Conservation (phyloP, 2,888 invertebrate species). For the Eupithecia exiguata region DNA sequence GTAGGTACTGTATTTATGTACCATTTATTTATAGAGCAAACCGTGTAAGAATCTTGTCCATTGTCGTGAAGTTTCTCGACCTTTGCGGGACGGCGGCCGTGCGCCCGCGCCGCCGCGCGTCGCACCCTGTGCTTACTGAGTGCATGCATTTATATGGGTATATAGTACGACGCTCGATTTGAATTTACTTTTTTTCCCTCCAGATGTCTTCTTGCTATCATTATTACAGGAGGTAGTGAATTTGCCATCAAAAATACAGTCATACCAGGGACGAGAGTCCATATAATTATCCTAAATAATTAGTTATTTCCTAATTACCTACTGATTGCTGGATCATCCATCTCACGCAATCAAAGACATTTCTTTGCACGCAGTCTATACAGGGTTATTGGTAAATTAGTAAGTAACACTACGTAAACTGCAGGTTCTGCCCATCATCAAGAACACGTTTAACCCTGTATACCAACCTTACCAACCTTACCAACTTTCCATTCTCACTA, state of each 20-base stretch:
- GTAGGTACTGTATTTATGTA: not conserved
- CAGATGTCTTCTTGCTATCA: not conserved
- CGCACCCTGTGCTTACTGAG: slow-evolving; percentile 32
- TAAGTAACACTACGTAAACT: too few relatives aligned
- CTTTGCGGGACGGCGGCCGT: slow-evolving; percentile 57
- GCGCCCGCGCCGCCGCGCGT: slow-evolving; percentile 46
- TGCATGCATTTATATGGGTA: not conserved
- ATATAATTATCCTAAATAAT: too few relatives aligned
- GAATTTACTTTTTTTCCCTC: not conserved
- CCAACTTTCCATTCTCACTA: too few relatives aligned
- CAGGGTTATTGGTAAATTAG: too few relatives aligned
- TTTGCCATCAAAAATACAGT: not conserved
- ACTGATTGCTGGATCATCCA: not conserved
- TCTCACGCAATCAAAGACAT: not conserved
- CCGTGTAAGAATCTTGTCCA: slow-evolving; percentile 63
- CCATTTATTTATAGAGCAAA: slow-evolving; percentile 47
- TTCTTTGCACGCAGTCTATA: too few relatives aligned
- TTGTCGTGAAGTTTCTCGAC: slow-evolving; percentile 71
- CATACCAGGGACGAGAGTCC: too few relatives aligned
- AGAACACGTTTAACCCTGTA: too few relatives aligned
- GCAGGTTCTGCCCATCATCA: too few relatives aligned
- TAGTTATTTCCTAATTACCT: not conserved
- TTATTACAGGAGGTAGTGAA: not conserved
- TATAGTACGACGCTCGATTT: not conserved
- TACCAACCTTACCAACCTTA: too few relatives aligned